phyloP scores from a whole-genome alignment of 1,140 invertebrate species.

The Drosophila sechellia region DNA sequence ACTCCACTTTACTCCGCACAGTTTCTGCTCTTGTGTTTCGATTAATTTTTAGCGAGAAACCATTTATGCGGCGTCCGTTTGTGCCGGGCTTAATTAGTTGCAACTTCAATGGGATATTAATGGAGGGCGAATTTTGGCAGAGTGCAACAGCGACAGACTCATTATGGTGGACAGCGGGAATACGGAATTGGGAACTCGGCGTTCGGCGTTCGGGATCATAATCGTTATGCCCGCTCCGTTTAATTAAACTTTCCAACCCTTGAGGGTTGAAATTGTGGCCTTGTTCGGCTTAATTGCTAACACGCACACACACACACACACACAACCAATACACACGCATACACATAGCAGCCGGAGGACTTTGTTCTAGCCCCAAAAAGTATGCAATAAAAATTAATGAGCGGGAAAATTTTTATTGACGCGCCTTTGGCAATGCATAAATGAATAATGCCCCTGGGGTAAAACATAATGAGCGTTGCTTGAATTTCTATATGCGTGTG shows the following conservation, averaged over 20 bases:
- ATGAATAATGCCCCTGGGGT: constrained; percentile 53
- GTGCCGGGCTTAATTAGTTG: constrained; percentile 59
- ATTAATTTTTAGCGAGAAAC: constrained; percentile 67
- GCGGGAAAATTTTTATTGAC: constrained; percentile 75
- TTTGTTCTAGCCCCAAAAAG: constrained; percentile 49
- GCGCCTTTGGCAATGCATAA: constrained; percentile 68
- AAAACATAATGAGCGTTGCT: constrained; percentile 43
- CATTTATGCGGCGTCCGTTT: constrained; percentile 45
- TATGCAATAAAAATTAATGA: constrained; percentile 78
- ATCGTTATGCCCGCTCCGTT: constrained; percentile 54
- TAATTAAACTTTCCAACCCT: constrained; percentile 68
- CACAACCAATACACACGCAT: constrained; percentile 15
- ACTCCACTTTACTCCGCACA: background rate
- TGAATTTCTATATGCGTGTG: background rate
- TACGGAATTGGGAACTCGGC: constrained; percentile 1
- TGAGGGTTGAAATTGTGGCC: constrained; percentile 40
- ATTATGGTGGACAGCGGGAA: constrained; percentile 24
- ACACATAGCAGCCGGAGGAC: constrained; percentile 4
- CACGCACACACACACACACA: constrained; percentile 27
- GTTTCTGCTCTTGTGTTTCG: constrained; percentile 14
- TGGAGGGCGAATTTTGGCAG: constrained; percentile 3
- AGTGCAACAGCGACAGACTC: constrained; percentile 9
- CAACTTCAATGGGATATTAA: constrained; percentile 23
- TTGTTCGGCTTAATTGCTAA: constrained; percentile 63
- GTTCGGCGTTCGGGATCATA: constrained; percentile 13